Conservation (phyloP, 2,888 invertebrate genomes). For the Drosophila colorata region DNA sequence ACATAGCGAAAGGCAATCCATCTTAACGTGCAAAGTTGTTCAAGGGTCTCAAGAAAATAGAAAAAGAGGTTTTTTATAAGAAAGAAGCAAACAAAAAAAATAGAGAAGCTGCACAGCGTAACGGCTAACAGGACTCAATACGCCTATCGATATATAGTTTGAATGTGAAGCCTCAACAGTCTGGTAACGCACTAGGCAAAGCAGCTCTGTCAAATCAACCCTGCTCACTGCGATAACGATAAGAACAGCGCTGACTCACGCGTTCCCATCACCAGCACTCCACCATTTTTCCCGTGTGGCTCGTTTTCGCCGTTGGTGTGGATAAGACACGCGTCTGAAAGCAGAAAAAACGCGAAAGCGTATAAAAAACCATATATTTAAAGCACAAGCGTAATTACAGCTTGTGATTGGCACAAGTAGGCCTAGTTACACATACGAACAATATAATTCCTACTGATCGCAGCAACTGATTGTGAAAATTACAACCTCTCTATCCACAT, state of each 20-base stretch:
- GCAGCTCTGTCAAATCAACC: constrained; percentile 38
- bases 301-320: constrained; percentile 69
- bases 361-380: constrained; percentile 65
- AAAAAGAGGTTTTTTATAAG: background rate
- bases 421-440: constrained; percentile 55
- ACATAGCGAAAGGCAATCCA: constrained; percentile 17
- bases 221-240: constrained; percentile 41
- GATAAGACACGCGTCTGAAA: constrained; percentile 77
- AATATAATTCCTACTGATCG: constrained; percentile 54
- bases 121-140: constrained; percentile 6
- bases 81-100: no score
- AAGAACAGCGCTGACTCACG: constrained; percentile 48
- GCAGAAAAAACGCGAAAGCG: constrained; percentile 69
- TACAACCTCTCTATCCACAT: constrained; percentile 61
- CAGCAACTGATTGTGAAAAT: constrained; percentile 63
- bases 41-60: constrained; percentile 2
- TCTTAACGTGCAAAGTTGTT: constrained; percentile 32
- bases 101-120: background rate
- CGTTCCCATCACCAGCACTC: constrained; percentile 54
- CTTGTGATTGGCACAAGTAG: constrained; percentile 72
- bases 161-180: background rate
- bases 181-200: constrained; percentile 24
- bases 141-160: constrained; percentile 10
- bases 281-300: constrained; percentile 69
- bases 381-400: constrained; percentile 60